A percentile compares a stretch with the other conserved stretches of the same genome.
Evolutionary conservation across 2,888 invertebrate genomes (phyloP).

Genomic region (Perdita meconis): DNA sequence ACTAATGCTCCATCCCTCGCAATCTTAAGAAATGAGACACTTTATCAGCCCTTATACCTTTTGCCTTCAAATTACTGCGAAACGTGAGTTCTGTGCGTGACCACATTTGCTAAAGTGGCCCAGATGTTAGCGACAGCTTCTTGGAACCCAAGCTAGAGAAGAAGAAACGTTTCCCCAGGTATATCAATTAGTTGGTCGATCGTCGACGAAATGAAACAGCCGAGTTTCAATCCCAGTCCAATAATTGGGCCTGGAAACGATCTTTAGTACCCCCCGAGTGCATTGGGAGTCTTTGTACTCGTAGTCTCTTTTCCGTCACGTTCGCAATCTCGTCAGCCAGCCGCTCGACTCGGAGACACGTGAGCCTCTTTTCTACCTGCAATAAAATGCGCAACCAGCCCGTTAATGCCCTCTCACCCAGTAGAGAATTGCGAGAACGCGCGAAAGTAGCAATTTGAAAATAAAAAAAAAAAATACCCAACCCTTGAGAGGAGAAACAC

Average conservation of each 20-base stretch:
- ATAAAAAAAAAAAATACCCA: constrained; percentile 56
- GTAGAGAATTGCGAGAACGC: neutral
- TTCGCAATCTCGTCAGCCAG: neutral
- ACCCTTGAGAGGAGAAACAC: constrained; percentile 67
- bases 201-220: neutral
- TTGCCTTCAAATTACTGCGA: neutral
- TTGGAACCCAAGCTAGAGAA: neutral
- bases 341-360: constrained; percentile 4
- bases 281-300: neutral
- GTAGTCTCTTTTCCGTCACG: neutral
- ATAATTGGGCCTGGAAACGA: neutral
- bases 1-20: neutral
- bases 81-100: constrained; percentile 5
- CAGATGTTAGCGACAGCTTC: constrained; percentile 1
- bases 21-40: neutral
- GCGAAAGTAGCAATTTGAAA: constrained; percentile 49
- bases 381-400: constrained; percentile 23
- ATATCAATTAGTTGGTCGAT: neutral
- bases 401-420: constrained; percentile 24
- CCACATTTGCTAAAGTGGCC: constrained; percentile 1
- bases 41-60: neutral
- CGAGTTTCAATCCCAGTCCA: neutral
- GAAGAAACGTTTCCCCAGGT: neutral
- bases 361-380: constrained; percentile 3
- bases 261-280: neutral